A percentile compares a stretch with the other conserved stretches of the same genome.
Conservation (phyloP, 2,113 vertebrate species). For the Varanus salvator region DNA sequence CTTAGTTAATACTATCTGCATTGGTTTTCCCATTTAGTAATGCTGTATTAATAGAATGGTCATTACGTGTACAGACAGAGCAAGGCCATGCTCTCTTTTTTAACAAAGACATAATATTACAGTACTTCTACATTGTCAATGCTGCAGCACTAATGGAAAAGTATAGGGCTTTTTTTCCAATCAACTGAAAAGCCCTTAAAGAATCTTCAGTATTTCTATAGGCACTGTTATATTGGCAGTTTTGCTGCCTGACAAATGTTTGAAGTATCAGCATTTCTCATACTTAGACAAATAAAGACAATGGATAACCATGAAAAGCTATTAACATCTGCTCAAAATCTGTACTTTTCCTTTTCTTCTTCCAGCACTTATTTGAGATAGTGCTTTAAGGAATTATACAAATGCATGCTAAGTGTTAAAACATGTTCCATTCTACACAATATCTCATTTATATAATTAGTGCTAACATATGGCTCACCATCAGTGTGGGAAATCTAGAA, state of each 20-base stretch:
- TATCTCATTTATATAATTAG: slow-evolving; percentile 87
- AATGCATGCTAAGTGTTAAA: slow-evolving; percentile 65
- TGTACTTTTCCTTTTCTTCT: slow-evolving; percentile 63
- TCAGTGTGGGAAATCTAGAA: slow-evolving; percentile 82
- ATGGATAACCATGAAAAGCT: slow-evolving; percentile 61
- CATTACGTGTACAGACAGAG: not conserved
- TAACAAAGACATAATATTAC: not conserved
- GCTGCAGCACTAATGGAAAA: not conserved
- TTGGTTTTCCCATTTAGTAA: not conserved
- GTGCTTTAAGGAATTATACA: slow-evolving; percentile 22
- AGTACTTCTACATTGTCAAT: not conserved
- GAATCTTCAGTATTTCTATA: slow-evolving; percentile 57
- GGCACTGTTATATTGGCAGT: slow-evolving; percentile 53
- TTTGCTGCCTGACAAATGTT: slow-evolving; percentile 66
- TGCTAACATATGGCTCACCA: slow-evolving; percentile 84
- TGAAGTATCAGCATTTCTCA: slow-evolving; percentile 66
- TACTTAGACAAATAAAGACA: slow-evolving; percentile 70
- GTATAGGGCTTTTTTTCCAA: slow-evolving; percentile 43
- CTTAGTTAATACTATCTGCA: no score
- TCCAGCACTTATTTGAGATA: slow-evolving; percentile 69
- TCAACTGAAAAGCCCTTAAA: slow-evolving; percentile 45
- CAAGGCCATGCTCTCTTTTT: not conserved
- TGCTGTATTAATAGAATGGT: not conserved
- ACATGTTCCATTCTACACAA: slow-evolving; percentile 79
- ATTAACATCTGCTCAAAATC: slow-evolving; percentile 79